phyloP scores from a whole-genome alignment of 2,888 invertebrate species.

The Heptascelio sp. region DNA sequence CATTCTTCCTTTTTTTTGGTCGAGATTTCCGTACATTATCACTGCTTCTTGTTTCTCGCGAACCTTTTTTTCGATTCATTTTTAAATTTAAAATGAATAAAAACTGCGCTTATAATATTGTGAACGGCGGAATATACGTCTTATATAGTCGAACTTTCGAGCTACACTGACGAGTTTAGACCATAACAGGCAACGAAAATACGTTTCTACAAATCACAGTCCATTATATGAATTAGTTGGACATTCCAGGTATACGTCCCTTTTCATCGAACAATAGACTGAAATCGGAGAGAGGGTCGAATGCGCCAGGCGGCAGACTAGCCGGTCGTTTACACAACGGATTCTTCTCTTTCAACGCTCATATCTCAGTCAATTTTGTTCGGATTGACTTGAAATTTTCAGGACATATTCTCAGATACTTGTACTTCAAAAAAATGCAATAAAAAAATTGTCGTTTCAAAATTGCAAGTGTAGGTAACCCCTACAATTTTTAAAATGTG shows the following conservation, averaged over 20 bases:
- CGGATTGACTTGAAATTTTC: slow-evolving; percentile 11
- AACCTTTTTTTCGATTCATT: neutral
- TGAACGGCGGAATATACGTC: slow-evolving; percentile 33
- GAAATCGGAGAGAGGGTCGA: neutral
- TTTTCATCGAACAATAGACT: slow-evolving; percentile 39
- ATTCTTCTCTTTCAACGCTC: slow-evolving; percentile 37
- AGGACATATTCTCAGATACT: slow-evolving; percentile 15
- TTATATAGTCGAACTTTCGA: slow-evolving; percentile 42
- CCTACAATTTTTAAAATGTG: too few species aligned
- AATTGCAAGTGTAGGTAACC: neutral
- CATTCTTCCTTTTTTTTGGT: slow-evolving; percentile 21
- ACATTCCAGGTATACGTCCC: slow-evolving; percentile 33
- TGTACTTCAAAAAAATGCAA: slow-evolving; percentile 8
- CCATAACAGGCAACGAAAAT: slow-evolving; percentile 24
- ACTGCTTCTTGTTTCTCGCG: neutral
- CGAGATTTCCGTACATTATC: neutral
- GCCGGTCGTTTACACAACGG: slow-evolving; percentile 33
- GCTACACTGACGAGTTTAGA: slow-evolving; percentile 36
- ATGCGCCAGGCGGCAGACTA: neutral
- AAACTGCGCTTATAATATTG: neutral
- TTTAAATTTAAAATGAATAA: neutral
- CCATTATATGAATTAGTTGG: slow-evolving; percentile 31
- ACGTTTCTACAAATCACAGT: slow-evolving; percentile 16
- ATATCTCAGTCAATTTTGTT: slow-evolving; percentile 17
- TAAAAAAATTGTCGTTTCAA: neutral